phyloP scores from a whole-genome alignment of 2,888 invertebrate genomes.

The Antitype chi region DNA sequence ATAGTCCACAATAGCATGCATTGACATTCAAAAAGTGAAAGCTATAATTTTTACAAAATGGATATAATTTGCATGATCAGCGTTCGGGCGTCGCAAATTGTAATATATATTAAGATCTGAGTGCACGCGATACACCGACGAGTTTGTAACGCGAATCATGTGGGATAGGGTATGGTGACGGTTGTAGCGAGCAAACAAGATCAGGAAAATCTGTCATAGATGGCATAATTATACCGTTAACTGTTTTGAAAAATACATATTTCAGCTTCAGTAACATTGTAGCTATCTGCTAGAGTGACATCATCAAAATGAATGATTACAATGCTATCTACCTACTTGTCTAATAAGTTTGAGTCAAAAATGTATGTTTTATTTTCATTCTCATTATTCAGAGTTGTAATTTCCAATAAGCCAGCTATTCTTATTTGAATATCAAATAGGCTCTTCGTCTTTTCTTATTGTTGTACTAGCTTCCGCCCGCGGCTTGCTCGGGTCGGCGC shows the following conservation, averaged over 20 bases:
- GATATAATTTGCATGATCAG: conserved; percentile 66
- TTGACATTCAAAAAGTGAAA: conserved; percentile 69
- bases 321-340: background rate
- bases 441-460: background rate
- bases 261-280: background rate
- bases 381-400: background rate
- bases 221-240: background rate
- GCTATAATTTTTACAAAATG: conserved; percentile 57
- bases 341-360: background rate
- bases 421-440: background rate
- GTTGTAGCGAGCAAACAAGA: conserved; percentile 38
- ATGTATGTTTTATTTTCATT: background rate
- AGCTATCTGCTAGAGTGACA: background rate
- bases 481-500: too few relatives aligned
- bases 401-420: background rate
- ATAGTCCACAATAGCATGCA: conserved; percentile 65
- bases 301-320: background rate
- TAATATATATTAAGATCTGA: conserved; percentile 68
- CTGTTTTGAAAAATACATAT: background rate
- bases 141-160: conserved; percentile 58
- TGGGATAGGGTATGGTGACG: conserved; percentile 32
- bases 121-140: conserved; percentile 68
- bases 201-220: background rate
- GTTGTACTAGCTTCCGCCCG: too few relatives aligned
- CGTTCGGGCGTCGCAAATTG: conserved; percentile 65